phyloP scores from a whole-genome alignment of 1,140 invertebrate genomes.

The Drosophila ficusphila region DNA sequence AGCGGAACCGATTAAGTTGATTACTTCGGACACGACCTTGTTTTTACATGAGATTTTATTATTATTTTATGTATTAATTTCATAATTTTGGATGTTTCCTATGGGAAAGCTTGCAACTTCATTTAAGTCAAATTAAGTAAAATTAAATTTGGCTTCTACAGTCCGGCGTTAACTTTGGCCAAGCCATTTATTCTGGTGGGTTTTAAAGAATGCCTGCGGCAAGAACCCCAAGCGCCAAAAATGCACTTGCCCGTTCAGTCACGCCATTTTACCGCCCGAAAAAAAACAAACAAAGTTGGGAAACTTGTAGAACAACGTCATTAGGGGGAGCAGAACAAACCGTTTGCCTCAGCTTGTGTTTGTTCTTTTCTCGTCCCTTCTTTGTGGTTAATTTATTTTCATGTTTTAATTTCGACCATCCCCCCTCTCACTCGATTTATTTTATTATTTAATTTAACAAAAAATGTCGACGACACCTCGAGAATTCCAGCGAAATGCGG shows the following conservation, averaged over 20 bases:
- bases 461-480: conserved; percentile 54
- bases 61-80: background rate
- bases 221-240: conserved; percentile 18
- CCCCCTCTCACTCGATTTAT: conserved; percentile 2
- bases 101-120: background rate
- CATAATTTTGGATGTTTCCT: background rate
- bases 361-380: background rate
- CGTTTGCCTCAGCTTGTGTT: conserved; percentile 29
- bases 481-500: conserved; percentile 47
- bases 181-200: background rate
- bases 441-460: conserved; percentile 52
- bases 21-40: background rate
- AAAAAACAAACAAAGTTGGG: conserved; percentile 28
- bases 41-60: background rate
- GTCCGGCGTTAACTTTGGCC: background rate
- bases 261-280: conserved; percentile 33
- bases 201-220: conserved; percentile 2
- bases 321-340: conserved; percentile 47
- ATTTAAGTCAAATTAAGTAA: conserved; percentile 12
- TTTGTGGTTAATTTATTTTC: conserved; percentile 41
- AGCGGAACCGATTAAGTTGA: conserved; percentile 1
- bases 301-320: conserved; percentile 59
- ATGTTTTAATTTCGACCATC: conserved; percentile 40
- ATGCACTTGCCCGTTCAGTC: conserved; percentile 26
- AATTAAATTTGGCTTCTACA: conserved; percentile 1